Percentiles rank a stretch among this genome's conserved stretches.
Conservation (phyloP, 23 tunicate species). For the Ascidia mentula region DNA sequence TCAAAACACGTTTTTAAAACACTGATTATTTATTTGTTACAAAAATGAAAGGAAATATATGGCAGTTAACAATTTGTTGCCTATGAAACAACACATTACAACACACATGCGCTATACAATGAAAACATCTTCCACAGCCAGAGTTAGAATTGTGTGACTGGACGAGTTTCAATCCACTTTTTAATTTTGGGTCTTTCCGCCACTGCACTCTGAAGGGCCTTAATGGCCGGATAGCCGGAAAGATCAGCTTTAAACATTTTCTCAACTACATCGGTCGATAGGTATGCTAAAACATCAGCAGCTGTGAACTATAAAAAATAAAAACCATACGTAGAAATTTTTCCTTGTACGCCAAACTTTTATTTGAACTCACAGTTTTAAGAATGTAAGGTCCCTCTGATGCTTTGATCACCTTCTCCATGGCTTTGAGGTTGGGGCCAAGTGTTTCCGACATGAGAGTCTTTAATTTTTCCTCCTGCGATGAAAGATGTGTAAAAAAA, state of each 20-base stretch:
- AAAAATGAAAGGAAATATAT: too few species aligned
- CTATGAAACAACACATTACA: too few species aligned
- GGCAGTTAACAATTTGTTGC: too few species aligned
- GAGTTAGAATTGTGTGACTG: too few species aligned
- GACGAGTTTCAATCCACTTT: conserved; percentile 26
- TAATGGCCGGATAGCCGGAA: background rate
- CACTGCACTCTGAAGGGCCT: conserved; percentile 19
- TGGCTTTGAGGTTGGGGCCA: background rate
- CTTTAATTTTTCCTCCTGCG: background rate
- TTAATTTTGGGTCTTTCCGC: conserved; percentile 30
- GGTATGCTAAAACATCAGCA: conserved; percentile 1
- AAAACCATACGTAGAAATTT: background rate
- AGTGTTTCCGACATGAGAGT: background rate
- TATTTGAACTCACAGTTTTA: background rate
- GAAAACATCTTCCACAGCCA: too few species aligned
- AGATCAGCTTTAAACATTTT: background rate
- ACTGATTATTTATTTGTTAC: too few species aligned
- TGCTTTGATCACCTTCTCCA: background rate
- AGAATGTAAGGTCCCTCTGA: background rate
- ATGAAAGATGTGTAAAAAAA: too few species aligned
- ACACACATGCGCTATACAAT: too few species aligned
- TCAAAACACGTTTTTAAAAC: too few species aligned
- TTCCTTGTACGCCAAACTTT: too few species aligned
- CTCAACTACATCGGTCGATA: background rate
- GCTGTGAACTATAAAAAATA: background rate